Evolutionary conservation across 2,113 vertebrate species (phyloP), one percentile per base, ranked within the genome.

Genomic region (Recurvirostra avosetta): DNA sequence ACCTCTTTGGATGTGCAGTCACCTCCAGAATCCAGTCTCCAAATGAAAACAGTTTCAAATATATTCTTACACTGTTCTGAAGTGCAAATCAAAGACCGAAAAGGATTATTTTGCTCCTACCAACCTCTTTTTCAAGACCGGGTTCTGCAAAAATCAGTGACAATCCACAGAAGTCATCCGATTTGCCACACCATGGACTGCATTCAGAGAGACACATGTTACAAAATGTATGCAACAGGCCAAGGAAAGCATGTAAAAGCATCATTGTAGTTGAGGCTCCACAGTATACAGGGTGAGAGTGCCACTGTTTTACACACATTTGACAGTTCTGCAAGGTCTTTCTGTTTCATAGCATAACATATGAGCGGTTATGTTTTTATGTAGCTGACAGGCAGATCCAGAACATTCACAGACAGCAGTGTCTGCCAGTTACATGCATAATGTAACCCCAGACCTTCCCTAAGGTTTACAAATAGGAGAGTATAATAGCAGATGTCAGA

Each of bases 61-160:
- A 43, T 4, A 77, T 18, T 78, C 34, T 74, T 47, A 59, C 1
- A 6, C 32, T 85, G 36, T 43, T 91, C 61, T 38, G 13, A 75
- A 82, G 19, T 4, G 6, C 59, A 93, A 79, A 45, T 29, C 12
- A n/a, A 76, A 68, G 58, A 45, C 22, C 13, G 43, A 12, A 82
- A 71, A 45, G 41, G 34, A 77, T 84, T 72, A 21, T 40, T 96
- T 85, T 83, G 41, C 25, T 94, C 55, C 88, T 75, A 97, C 98
- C 95, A 77, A 99, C 99, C 99, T 99, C 99, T 86, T 98, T 99
- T 96, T 99, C 99, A 47, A 99, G 97, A 55, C 98, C 97, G n/a
- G 98, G 98, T 94, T 99, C 99, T 70, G 98, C 98, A 96, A 99
- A 99, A 96, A 98, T 99, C 55, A 99, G 86, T n/a, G 98, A 98